Evolutionary conservation across 2,888 invertebrate species (phyloP).

Genomic region (Lamellibrachia columna): DNA sequence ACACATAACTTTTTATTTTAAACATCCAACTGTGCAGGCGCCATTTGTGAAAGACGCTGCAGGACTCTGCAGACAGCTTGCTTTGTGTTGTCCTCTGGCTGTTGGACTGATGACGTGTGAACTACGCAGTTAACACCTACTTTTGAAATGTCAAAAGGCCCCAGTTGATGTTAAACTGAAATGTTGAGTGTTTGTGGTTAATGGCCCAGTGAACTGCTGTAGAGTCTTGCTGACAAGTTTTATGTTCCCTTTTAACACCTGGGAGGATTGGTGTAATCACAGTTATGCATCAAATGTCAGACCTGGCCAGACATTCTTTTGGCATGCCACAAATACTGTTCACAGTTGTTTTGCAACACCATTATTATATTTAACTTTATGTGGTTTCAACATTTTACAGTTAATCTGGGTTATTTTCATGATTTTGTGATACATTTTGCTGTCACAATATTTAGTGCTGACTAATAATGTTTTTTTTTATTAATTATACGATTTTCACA

Average conservation of each 20-base stretch:
- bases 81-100: not conserved
- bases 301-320: not conserved
- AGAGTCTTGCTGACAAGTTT: not conserved
- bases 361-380: not conserved
- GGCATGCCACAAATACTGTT: not conserved
- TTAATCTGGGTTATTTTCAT: not conserved
- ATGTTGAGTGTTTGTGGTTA: not conserved
- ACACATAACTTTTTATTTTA: not conserved
- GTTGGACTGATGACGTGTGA: not conserved
- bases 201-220: not conserved
- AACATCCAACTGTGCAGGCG: not conserved
- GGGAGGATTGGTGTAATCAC: not conserved
- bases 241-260: not conserved
- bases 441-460: no score
- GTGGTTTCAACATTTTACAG: not conserved
- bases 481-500: not conserved
- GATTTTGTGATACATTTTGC: not conserved
- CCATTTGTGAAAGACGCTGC: not conserved
- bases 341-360: not conserved
- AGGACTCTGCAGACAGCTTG: not conserved
- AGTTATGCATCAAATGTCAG: not conserved
- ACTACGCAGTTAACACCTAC: not conserved
- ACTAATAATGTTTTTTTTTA: not conserved
- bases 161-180: not conserved
- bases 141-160: not conserved